Percentiles rank a stretch among this genome's conserved stretches.
Conservation (phyloP, 2,113 vertebrate species). For the Mesembrinibis cayennensis region DNA sequence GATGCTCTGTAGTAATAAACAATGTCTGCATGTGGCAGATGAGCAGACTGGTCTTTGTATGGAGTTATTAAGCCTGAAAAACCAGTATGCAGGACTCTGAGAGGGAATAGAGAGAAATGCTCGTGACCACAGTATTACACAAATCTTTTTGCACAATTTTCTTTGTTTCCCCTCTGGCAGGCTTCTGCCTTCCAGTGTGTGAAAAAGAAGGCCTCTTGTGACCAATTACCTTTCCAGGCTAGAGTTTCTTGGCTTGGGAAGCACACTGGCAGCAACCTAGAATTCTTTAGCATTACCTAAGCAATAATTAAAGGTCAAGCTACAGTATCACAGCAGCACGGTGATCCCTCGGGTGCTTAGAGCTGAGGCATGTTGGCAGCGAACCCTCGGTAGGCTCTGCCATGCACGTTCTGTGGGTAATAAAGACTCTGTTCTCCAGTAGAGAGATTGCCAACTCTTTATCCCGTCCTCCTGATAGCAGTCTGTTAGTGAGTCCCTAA, state of each 20-base stretch:
- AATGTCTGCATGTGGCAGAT: neutral
- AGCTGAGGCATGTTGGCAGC: neutral
- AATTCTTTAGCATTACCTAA: conserved; percentile 56
- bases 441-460: conserved; percentile 1
- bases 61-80: conserved; percentile 9
- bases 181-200: conserved; percentile 38
- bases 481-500: neutral
- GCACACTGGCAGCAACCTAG: conserved; percentile 40
- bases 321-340: neutral
- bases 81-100: neutral
- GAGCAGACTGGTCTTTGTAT: neutral
- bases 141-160: conserved; percentile 29
- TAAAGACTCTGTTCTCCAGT: neutral
- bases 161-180: conserved; percentile 57
- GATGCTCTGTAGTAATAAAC: conserved; percentile 10
- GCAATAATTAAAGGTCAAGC: conserved; percentile 44
- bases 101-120: neutral
- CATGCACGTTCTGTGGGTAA: neutral
- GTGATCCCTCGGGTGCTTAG: neutral
- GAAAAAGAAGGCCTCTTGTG: conserved; percentile 49
- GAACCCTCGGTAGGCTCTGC: neutral
- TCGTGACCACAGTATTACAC: neutral
- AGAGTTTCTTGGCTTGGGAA: conserved; percentile 49
- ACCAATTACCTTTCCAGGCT: conserved; percentile 45
- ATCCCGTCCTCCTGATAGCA: neutral